Percentiles rank a stretch among this genome's conserved stretches.
Conservation (phyloP, 2,797 vertebrate genomes). For the Tympanoctomys barrerae region DNA sequence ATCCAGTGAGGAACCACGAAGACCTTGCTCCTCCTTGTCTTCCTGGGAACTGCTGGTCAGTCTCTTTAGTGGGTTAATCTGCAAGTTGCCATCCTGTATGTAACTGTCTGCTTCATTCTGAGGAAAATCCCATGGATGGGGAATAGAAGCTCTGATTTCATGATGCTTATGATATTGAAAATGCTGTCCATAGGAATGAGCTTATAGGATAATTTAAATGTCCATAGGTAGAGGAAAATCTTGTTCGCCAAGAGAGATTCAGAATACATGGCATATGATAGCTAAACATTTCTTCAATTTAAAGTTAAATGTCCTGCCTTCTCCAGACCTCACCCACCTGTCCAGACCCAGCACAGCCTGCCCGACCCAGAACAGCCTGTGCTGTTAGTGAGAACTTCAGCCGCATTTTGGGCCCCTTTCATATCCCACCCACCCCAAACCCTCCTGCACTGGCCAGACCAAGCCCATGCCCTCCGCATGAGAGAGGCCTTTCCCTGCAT, state of each 20-base stretch:
- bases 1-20: constrained; percentile 85
- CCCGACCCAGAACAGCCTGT: too few relatives aligned
- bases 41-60: constrained; percentile 89
- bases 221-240: background rate
- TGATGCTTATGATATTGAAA: background rate
- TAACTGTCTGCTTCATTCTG: background rate
- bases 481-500: too few relatives aligned
- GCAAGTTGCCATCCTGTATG: too few relatives aligned
- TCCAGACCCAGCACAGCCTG: too few relatives aligned
- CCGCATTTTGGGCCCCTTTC: too few relatives aligned
- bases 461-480: too few relatives aligned
- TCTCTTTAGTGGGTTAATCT: background rate
- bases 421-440: too few relatives aligned
- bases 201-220: background rate
- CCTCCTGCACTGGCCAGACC: too few relatives aligned
- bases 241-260: background rate
- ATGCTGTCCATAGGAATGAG: too few relatives aligned
- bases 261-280: background rate
- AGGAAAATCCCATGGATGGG: background rate
- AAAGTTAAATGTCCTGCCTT: background rate
- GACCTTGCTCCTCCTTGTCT: constrained; percentile 85
- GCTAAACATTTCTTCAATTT: background rate
- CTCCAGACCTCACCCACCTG: too few relatives aligned
- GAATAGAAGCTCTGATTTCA: background rate
- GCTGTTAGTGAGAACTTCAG: too few relatives aligned